Evolutionary conservation across 2,113 vertebrate species (phyloP).

Genomic region (Ammodytes marinus): DNA sequence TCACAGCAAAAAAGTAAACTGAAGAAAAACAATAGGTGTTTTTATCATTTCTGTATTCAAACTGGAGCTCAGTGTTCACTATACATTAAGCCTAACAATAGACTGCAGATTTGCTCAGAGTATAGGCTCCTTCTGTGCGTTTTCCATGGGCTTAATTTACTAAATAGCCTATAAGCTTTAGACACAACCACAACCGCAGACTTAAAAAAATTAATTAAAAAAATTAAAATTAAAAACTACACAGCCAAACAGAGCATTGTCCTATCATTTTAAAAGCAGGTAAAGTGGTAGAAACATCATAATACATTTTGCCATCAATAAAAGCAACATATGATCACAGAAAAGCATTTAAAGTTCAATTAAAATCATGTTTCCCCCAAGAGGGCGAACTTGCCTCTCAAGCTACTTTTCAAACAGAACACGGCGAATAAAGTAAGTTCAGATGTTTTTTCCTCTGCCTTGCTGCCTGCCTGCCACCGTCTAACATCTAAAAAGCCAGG

Average conservation of each 20-base stretch:
- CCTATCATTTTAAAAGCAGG: neutral
- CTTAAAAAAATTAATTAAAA: neutral
- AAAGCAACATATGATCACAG: neutral
- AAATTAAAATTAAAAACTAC: neutral
- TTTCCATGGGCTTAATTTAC: neutral
- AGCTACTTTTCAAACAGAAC: neutral
- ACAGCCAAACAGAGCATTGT: neutral
- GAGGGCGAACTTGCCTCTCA: neutral
- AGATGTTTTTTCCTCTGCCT: neutral
- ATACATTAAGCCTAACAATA: slow-evolving; percentile 20
- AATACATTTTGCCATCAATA: neutral
- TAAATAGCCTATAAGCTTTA: neutral
- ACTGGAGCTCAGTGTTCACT: slow-evolving; percentile 11
- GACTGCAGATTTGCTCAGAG: neutral
- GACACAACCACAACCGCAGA: neutral
- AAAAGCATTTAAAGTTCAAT: neutral
- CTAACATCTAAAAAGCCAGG: neutral
- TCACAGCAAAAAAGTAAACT: slow-evolving; percentile 54
- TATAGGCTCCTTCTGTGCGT: slow-evolving; percentile 1
- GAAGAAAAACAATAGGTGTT: slow-evolving; percentile 58
- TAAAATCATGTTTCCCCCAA: neutral
- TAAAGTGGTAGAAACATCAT: neutral
- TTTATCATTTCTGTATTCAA: slow-evolving; percentile 33
- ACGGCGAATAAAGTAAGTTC: neutral
- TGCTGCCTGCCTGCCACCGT: neutral